phyloP scores from a whole-genome alignment of 2,888 invertebrate genomes.

The Philaethria dido region DNA sequence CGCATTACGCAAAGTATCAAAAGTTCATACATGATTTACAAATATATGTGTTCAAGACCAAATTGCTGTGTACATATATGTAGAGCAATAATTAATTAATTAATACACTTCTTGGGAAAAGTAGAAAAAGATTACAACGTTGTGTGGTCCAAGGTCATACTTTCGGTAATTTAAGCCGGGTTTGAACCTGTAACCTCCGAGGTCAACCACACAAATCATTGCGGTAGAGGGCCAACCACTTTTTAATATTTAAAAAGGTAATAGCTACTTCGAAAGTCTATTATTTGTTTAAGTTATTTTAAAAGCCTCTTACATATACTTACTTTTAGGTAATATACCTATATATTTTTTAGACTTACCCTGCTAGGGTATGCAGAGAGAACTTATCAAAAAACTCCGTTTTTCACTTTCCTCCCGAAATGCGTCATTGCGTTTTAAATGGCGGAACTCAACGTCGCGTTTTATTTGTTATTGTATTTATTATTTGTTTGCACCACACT shows the following conservation, averaged over 20 bases:
- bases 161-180: neutral
- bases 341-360: too few species aligned
- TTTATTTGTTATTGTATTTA: too few species aligned
- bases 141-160: conserved; percentile 2
- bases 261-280: conserved; percentile 9
- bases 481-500: too few species aligned
- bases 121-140: neutral
- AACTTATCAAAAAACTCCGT: too few species aligned
- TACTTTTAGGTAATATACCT: too few species aligned
- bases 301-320: neutral
- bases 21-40: neutral
- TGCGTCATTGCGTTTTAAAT: too few species aligned
- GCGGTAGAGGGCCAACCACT: conserved; percentile 23
- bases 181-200: conserved; percentile 16
- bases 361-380: too few species aligned
- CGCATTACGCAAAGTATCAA: too few species aligned
- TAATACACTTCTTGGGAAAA: neutral
- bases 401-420: too few species aligned
- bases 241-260: conserved; percentile 12
- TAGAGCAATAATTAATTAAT: conserved; percentile 4
- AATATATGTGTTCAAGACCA: too few species aligned
- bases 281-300: neutral
- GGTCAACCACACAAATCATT: conserved; percentile 15
- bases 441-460: too few species aligned
- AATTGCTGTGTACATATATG: neutral